These are phyloP conservation scores for Solenopsis fugax DNA, from an alignment of 1,140 invertebrate species.

Conservation along the genomic window DNA sequence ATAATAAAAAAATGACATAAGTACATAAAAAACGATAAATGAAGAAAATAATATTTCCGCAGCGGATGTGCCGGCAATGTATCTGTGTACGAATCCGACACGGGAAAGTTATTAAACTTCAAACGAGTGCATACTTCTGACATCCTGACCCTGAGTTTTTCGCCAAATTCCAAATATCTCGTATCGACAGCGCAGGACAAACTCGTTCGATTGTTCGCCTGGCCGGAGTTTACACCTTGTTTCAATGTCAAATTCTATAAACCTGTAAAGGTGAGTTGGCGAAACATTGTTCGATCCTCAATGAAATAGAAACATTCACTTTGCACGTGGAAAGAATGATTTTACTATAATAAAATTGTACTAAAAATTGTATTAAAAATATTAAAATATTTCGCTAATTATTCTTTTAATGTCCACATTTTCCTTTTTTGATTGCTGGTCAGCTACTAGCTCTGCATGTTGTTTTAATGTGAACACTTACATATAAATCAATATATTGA, in stretches of 20 bases:
- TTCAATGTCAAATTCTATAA: slow-evolving; percentile 71
- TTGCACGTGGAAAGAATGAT: no score
- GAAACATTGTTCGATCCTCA: not conserved
- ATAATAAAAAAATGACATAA: not conserved
- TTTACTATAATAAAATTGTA: no score
- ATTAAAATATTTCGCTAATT: no score
- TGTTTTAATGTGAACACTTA: no score
- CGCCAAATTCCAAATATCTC: slow-evolving; percentile 73
- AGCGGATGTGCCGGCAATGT: slow-evolving; percentile 65
- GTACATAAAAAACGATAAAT: not conserved
- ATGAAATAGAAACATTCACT: not conserved
- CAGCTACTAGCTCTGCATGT: no score
- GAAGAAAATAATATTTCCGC: not conserved
- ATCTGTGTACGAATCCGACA: not conserved
- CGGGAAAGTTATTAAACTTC: slow-evolving; percentile 17
- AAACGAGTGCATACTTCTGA: not conserved
- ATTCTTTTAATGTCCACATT: no score
- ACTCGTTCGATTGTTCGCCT: slow-evolving; percentile 67
- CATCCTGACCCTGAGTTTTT: slow-evolving; percentile 71
- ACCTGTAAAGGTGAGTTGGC: slow-evolving; percentile 54
- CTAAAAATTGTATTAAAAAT: no score
- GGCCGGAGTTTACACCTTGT: slow-evolving; percentile 50
- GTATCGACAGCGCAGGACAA: slow-evolving; percentile 56
- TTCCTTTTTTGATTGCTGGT: no score
- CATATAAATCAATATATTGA: no score